Conservation (phyloP, 2,113 vertebrate species). For the Paramisgurnus dabryanus region DNA sequence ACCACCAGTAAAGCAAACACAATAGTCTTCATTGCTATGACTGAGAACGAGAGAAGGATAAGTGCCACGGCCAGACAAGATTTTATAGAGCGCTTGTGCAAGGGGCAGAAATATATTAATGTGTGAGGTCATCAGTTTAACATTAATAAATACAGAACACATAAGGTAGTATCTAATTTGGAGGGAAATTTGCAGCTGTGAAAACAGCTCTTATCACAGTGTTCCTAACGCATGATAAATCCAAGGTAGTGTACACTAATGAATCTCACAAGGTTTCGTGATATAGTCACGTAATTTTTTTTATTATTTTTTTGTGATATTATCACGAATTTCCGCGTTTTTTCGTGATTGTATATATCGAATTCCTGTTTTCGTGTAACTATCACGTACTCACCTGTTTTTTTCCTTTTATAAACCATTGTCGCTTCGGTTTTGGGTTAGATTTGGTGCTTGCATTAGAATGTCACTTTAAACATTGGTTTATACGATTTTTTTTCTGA, state of each 20-base stretch:
- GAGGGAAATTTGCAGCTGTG: constrained; percentile 45
- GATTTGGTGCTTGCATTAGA: too few relatives aligned
- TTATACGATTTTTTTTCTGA: too few relatives aligned
- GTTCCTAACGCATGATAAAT: constrained; percentile 11
- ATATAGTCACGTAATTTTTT: too few relatives aligned
- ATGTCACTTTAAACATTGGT: too few relatives aligned
- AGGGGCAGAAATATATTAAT: not conserved
- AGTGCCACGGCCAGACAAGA: not conserved
- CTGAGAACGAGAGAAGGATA: not conserved
- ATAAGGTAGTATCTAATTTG: not conserved
- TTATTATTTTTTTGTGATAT: too few relatives aligned
- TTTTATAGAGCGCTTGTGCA: not conserved
- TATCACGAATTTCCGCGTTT: too few relatives aligned
- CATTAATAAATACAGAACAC: not conserved
- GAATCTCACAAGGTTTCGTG: too few relatives aligned
- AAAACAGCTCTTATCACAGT: constrained; percentile 48
- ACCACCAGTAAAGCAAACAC: constrained; percentile 44
- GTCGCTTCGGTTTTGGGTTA: too few relatives aligned
- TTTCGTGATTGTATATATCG: too few relatives aligned
- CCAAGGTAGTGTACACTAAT: not conserved
- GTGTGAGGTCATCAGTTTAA: not conserved
- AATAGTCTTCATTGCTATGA: constrained; percentile 41
- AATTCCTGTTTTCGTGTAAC: too few relatives aligned
- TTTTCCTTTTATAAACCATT: too few relatives aligned
- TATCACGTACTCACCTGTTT: too few relatives aligned